These are phyloP conservation scores for Aurelia coerulea DNA, from an alignment of 30 jellyfish, hydroid and myxozoan genomes.

Conservation along the genomic window DNA sequence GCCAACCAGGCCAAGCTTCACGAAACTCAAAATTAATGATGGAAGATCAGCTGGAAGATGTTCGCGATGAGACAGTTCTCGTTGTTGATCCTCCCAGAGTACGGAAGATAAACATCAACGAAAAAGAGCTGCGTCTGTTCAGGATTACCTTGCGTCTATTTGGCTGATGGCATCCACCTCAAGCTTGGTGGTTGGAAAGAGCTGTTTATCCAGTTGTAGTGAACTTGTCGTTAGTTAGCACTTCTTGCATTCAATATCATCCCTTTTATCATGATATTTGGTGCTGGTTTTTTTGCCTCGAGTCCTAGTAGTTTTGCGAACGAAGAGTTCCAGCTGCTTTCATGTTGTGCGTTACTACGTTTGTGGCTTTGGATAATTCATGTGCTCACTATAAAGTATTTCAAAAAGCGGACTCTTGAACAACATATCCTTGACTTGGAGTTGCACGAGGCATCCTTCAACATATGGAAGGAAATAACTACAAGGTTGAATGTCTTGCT, in stretches of 20 bases:
- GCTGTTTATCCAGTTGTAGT: neutral
- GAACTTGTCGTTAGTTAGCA: neutral
- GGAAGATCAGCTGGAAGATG: too few relatives aligned
- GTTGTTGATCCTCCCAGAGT: too few relatives aligned
- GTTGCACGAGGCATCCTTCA: neutral
- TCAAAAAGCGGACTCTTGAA: neutral
- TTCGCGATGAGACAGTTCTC: too few relatives aligned
- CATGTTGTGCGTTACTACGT: neutral
- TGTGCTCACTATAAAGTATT: neutral
- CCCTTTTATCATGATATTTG: too few relatives aligned
- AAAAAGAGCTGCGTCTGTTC: too few relatives aligned
- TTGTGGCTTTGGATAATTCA: neutral
- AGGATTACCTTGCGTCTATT: neutral
- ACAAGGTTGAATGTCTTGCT: neutral
- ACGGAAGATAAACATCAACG: too few relatives aligned
- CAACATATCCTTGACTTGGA: neutral
- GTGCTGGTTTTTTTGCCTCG: too few relatives aligned
- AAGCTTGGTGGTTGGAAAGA: neutral
- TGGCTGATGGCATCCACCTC: slow-evolving; percentile 43
- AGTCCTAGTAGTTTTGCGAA: too few relatives aligned
- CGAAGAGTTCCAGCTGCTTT: too few relatives aligned
- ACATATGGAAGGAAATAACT: neutral
- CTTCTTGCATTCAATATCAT: too few relatives aligned
- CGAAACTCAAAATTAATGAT: too few relatives aligned
- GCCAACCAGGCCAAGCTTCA: too few relatives aligned